Base-by-base conservation (phyloP, 2,113 vertebrate genomes). In the Scalopus aquaticus region DNA sequence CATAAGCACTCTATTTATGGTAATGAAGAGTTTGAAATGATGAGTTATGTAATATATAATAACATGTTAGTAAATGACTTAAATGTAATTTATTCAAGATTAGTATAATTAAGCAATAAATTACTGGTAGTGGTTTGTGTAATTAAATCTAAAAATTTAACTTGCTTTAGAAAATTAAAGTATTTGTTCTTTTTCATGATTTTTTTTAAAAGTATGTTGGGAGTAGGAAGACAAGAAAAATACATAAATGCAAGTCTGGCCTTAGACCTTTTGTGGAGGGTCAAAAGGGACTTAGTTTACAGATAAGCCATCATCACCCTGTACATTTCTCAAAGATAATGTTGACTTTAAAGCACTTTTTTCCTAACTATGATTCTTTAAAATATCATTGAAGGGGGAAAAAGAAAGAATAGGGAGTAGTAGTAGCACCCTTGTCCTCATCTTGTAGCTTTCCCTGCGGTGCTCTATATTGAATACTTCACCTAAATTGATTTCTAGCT, bases 281-380 rank as follows among this genome's bases (percentile, higher is more conserved):
- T 97, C 96, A 96, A 92, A 97, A 97, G 97, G 92, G 37, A n/a
- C 32, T 74, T 77, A 91, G 22, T 67, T 88, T 49, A 54, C 78
- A 91, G 90, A 97, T 97, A 94, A 92, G 97, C 46, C 67, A 51
- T 96, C 97, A 97, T 97, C 96, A 97, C 39, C 60, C 95, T 90
- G 39, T 28, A 58, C 20, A 96, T 98, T 93, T 51, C 56, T 97
- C 84, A 85, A 81, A 94, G 67, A 90, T 94, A 83, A 76, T 96
- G 8, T 70, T 82, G 15, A 73, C 5, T 81, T 92, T 86, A 22
- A 69, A 46, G 91, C 56, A 32, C 12, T 64, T 88, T 94, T 90
- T 32, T 32, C 17, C n/a, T 92, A 83, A 86, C 35, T 94, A 64
- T 94, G 15, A 51, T 51, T 51, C 81, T 96, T 97, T 54, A 77